phyloP scores from a whole-genome alignment of 2,888 invertebrate genomes.

The Coenonympha glycerion region DNA sequence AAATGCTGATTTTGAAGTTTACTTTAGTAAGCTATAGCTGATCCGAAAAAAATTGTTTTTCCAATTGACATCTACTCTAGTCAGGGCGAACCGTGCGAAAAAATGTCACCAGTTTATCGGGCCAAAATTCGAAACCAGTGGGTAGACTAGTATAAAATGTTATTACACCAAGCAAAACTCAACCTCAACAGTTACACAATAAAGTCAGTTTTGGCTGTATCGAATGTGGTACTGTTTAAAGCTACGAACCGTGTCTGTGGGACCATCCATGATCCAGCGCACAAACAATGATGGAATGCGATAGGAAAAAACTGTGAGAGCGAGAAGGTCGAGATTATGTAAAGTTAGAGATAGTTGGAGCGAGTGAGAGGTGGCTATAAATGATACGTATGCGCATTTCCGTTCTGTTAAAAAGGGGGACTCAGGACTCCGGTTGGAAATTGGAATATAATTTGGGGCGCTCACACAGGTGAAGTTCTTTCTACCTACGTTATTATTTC shows the following conservation, averaged over 20 bases:
- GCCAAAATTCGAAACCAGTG: constrained; percentile 30
- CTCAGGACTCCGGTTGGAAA: too few relatives aligned
- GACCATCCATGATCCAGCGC: too few relatives aligned
- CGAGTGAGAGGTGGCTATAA: constrained; percentile 19
- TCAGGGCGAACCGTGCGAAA: too few relatives aligned
- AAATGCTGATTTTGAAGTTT: too few relatives aligned
- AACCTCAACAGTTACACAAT: constrained; percentile 27
- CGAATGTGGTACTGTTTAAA: constrained; percentile 29
- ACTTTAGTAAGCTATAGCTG: too few relatives aligned
- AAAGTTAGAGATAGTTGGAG: constrained; percentile 17
- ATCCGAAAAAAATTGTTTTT: too few relatives aligned
- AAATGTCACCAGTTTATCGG: too few relatives aligned
- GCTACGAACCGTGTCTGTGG: constrained; percentile 56
- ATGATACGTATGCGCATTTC: constrained; percentile 38
- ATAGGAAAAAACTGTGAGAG: constrained; percentile 47
- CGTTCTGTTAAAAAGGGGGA: constrained; percentile 36
- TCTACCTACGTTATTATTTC: too few relatives aligned
- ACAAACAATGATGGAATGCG: constrained; percentile 67
- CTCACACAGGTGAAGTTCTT: too few relatives aligned
- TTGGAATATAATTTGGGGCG: too few relatives aligned
- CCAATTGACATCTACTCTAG: too few relatives aligned
- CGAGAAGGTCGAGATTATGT: constrained; percentile 32
- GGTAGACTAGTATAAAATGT: constrained; percentile 14
- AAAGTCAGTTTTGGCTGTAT: constrained; percentile 33
- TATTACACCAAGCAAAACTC: constrained; percentile 9